phyloP scores from a whole-genome alignment of 2,888 invertebrate species.

The Morpho deidamia region DNA sequence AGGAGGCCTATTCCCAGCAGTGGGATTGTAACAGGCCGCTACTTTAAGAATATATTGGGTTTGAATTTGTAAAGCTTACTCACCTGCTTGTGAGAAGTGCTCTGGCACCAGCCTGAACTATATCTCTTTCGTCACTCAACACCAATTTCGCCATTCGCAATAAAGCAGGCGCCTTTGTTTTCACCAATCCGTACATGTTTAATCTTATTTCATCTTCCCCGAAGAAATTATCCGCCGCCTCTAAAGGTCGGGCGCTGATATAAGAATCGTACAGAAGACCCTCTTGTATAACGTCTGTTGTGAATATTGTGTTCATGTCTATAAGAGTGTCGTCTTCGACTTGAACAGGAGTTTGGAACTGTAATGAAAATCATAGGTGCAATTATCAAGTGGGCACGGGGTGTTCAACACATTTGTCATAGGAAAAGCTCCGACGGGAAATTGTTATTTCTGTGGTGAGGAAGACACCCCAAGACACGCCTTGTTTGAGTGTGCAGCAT shows the following conservation, averaged over 20 bases:
- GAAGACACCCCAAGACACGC: too few species aligned
- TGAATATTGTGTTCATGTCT: constrained; percentile 55
- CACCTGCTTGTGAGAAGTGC: constrained; percentile 46
- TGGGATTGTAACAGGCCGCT: too few species aligned
- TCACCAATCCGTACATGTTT: constrained; percentile 42
- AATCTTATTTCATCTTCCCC: constrained; percentile 42
- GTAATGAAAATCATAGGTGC: constrained; percentile 4
- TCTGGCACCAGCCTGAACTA: constrained; percentile 40
- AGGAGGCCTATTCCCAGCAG: too few species aligned
- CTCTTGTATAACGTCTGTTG: constrained; percentile 61
- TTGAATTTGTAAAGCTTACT: not conserved
- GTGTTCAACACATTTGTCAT: too few species aligned
- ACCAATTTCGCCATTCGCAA: constrained; percentile 47
- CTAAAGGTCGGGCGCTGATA: constrained; percentile 31
- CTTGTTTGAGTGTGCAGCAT: too few species aligned
- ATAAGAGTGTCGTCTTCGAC: constrained; percentile 41
- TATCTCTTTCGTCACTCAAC: constrained; percentile 42
- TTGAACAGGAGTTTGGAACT: constrained; percentile 31
- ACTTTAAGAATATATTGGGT: too few species aligned
- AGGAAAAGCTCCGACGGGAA: too few species aligned
- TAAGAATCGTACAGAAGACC: constrained; percentile 51
- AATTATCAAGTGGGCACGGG: too few species aligned
- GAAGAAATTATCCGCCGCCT: constrained; percentile 37
- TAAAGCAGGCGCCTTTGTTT: constrained; percentile 55
- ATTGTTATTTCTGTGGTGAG: too few species aligned